Conservation (phyloP, 2,113 vertebrate genomes). For the Pygoscelis adeliae region DNA sequence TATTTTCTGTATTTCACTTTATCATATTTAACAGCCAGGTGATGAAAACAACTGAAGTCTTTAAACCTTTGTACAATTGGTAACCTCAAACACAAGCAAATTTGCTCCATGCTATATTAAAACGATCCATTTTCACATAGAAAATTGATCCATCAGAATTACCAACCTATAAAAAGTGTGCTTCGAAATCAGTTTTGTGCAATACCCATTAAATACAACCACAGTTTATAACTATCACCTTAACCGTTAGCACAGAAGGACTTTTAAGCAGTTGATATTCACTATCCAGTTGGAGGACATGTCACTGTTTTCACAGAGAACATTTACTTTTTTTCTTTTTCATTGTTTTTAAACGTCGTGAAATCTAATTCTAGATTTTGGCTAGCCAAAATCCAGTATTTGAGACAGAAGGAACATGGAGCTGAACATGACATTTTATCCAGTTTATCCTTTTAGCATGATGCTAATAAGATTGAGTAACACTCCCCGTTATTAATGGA, state of each 20-base stretch:
- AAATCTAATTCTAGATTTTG: not conserved
- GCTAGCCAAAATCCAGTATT: not conserved
- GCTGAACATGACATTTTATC: not conserved
- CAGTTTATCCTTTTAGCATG: not conserved
- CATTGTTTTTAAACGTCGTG: fast-evolving
- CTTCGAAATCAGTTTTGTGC: not conserved
- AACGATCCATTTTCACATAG: not conserved
- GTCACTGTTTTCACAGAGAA: not conserved
- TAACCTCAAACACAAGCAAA: not conserved
- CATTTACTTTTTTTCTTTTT: not conserved
- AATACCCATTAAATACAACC: not conserved
- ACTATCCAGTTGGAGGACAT: not conserved
- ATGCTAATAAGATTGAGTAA: not conserved
- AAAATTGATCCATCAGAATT: not conserved
- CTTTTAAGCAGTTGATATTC: not conserved
- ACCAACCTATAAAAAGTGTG: not conserved
- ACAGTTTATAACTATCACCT: not conserved
- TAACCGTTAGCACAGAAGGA: not conserved
- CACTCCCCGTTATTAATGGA: not conserved
- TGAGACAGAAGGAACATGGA: not conserved
- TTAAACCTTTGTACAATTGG: not conserved
- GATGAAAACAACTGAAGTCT: not conserved
- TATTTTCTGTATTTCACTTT: not conserved
- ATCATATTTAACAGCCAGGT: not conserved
- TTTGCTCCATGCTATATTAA: not conserved